These are phyloP conservation scores for Calameuta pallipes DNA, from an alignment of 2,888 invertebrate genomes.

Conservation along the genomic window DNA sequence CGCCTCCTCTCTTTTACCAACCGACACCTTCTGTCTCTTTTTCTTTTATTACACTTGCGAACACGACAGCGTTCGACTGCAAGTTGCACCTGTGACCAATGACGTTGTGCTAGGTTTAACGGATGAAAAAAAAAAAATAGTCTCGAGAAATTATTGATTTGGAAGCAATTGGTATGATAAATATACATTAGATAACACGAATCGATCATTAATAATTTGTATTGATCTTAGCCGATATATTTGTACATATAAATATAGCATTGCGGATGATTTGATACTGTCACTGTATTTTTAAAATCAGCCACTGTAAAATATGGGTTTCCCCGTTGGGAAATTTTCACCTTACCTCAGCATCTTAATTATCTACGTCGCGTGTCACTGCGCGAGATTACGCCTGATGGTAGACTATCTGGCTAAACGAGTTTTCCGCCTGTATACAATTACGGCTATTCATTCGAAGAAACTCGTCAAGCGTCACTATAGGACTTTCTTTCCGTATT, in stretches of 20 bases:
- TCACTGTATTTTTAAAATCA: background rate
- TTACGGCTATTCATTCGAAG: background rate
- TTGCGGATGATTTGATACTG: background rate
- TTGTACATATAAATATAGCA: background rate
- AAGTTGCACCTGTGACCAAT: constrained; percentile 48
- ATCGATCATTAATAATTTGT: background rate
- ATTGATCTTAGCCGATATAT: too few relatives aligned
- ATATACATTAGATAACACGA: background rate
- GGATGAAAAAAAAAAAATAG: background rate
- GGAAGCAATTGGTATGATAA: background rate
- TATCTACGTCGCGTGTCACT: background rate
- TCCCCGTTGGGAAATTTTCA: background rate
- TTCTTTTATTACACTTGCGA: background rate
- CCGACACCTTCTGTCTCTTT: constrained; percentile 2
- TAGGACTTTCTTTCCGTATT: too few relatives aligned
- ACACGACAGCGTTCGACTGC: constrained; percentile 25
- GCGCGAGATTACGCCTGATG: background rate
- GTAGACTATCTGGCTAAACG: background rate
- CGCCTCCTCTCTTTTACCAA: constrained; percentile 5
- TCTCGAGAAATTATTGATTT: background rate
- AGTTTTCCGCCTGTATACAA: background rate
- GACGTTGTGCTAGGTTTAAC: constrained; percentile 36
- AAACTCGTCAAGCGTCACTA: background rate
- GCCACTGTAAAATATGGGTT: background rate
- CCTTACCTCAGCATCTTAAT: background rate